Base-by-base conservation (phyloP, 2,888 invertebrate species). In the Barypeithes pellucidus region DNA sequence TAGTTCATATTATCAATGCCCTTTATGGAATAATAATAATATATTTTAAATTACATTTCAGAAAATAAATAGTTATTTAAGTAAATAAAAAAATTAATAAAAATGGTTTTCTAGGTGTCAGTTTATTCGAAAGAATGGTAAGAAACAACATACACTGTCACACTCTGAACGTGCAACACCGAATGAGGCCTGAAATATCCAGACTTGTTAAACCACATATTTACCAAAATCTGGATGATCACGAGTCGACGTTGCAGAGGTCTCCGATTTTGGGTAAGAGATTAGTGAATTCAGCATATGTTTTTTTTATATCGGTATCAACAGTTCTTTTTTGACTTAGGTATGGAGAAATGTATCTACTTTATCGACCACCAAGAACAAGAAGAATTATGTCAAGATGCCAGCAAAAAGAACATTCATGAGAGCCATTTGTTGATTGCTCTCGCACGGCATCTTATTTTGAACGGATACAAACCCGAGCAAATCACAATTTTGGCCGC, bases 51-150 rank as follows among this genome's bases (percentile, higher is more conserved):
- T n/a, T n/a, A n/a, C n/a, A n/a, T n/a, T n/a, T n/a, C n/a, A n/a
- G n/a, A n/a, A n/a, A n/a, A n/a, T n/a, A n/a, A n/a, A n/a, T n/a
- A n/a, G n/a, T n/a, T n/a, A n/a, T n/a, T n/a, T n/a, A n/a, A n/a
- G n/a, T n/a, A n/a, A n/a, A n/a, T n/a, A n/a, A n/a, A n/a, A n/a
- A n/a, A n/a, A n/a, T n/a, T n/a, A n/a, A n/a, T n/a, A n/a, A n/a
- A n/a, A n/a, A n/a, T n/a, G n/a, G n/a, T 43, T 69, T 33, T 71
- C 7, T 22, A 73, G 93, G 94, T 74, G 87, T 95, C 59, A 95
- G 95, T 0, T 87, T 96, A 8, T 95, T 95, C 85, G 95, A 95
- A 81, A 88, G 95, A 5, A 90, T 95, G 89, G 88, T 95, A 2
- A 88, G 88, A 0, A 92, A 93, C 79, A 79, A 82, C 3, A 65